A percentile compares a stretch with the other conserved stretches of the same genome.
Evolutionary conservation across 2,113 vertebrate species (phyloP).

Genomic region (Propithecus coquereli): DNA sequence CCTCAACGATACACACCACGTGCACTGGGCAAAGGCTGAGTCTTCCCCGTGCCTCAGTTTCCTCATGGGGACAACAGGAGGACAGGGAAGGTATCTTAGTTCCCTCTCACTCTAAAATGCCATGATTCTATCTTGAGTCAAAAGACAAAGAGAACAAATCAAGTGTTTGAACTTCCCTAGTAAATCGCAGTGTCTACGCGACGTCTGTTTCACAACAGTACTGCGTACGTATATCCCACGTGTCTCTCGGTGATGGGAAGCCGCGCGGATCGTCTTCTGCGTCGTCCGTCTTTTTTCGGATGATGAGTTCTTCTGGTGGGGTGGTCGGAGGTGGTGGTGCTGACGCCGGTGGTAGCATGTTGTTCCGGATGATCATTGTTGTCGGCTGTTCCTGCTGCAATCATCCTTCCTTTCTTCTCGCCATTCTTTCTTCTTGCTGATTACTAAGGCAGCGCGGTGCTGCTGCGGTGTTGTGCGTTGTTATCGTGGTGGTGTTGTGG

Average conservation of each 20-base stretch:
- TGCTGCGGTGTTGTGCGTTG: no score
- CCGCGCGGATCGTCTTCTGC: neutral
- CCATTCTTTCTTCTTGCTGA: no score
- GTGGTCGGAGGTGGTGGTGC: no score
- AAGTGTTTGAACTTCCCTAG: neutral
- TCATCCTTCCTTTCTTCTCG: no score
- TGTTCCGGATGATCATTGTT: no score
- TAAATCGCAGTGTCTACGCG: rapidly evolving
- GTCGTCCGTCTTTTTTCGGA: rapidly evolving
- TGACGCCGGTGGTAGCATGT: no score
- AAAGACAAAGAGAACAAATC: neutral
- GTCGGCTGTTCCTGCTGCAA: no score
- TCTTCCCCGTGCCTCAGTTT: neutral
- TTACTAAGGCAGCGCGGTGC: no score
- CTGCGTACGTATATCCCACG: rapidly evolving
- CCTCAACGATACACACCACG: rapidly evolving
- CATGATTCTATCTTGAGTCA: neutral
- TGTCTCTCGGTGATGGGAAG: rapidly evolving
- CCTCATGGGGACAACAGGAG: neutral
- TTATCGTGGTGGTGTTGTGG: no score
- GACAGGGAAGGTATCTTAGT: neutral
- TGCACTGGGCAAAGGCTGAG: rapidly evolving
- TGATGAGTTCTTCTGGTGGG: no score
- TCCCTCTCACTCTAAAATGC: neutral
- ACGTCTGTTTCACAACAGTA: rapidly evolving